phyloP scores from a whole-genome alignment of 2,797 vertebrate genomes.

The Acridotheres tristis region DNA sequence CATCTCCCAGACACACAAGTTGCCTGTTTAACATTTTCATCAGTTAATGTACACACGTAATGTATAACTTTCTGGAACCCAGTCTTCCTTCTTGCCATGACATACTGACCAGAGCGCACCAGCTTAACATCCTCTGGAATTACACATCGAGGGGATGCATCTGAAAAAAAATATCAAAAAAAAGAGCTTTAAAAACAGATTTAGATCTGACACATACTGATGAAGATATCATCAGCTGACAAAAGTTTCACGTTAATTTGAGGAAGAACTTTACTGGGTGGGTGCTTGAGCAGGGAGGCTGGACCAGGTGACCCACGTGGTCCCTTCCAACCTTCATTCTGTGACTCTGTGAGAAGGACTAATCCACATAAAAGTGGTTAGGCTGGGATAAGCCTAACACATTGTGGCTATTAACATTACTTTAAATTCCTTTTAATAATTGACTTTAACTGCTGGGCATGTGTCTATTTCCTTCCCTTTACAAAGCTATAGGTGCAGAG shows the following conservation, averaged over 20 bases:
- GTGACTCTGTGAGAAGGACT: background rate
- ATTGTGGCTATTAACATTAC: background rate
- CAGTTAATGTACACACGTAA: conserved; percentile 16
- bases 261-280: background rate
- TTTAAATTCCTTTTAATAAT: background rate
- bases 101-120: rapidly evolving
- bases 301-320: background rate
- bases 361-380: background rate
- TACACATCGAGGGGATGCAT: conserved; percentile 12
- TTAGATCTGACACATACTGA: background rate
- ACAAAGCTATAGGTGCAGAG: background rate
- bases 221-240: background rate
- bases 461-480: background rate
- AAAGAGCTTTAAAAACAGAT: background rate
- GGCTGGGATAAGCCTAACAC: background rate
- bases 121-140: rapidly evolving
- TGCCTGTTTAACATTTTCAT: background rate
- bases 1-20: conserved; percentile 66
- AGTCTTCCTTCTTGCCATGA: rapidly evolving
- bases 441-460: background rate
- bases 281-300: background rate
- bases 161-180: background rate
- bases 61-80: rapidly evolving
- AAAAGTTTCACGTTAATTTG: background rate
- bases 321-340: background rate